Conservation (phyloP, 2,888 invertebrate species). For the Thymelicus acteon region DNA sequence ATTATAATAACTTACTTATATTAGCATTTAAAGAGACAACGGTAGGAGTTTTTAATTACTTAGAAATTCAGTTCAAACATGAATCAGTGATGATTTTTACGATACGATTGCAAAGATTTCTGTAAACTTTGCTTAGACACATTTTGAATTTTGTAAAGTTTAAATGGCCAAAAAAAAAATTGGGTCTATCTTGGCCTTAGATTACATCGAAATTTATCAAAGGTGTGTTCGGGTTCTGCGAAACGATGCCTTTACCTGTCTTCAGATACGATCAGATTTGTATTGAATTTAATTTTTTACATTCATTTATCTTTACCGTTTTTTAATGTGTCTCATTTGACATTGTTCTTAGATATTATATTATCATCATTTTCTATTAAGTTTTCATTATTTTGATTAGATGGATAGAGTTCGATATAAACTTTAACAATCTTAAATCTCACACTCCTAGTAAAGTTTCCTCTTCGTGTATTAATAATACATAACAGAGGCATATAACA, state of each 20-base stretch:
- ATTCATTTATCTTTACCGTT: conserved; percentile 10
- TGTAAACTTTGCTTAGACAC: background rate
- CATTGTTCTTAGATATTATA: background rate
- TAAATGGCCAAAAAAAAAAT: background rate
- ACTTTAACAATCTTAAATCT: too few species aligned
- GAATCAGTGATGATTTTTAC: too few species aligned
- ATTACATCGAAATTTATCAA: conserved; percentile 7
- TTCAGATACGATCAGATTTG: conserved; percentile 16
- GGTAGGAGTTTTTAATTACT: too few species aligned
- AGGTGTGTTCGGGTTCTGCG: conserved; percentile 24
- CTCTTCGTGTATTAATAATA: too few species aligned
- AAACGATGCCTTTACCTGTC: conserved; percentile 13
- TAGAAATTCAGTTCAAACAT: too few species aligned
- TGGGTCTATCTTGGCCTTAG: conserved; percentile 10
- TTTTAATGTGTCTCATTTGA: background rate
- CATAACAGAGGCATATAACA: too few species aligned
- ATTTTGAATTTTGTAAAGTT: background rate
- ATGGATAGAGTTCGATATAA: background rate
- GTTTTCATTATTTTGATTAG: background rate
- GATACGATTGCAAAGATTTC: too few species aligned
- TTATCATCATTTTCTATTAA: background rate
- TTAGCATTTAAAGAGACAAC: too few species aligned
- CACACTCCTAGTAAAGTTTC: too few species aligned
- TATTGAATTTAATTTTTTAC: conserved; percentile 15
- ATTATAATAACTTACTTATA: too few species aligned